Percentiles rank a stretch among this genome's conserved stretches.
These are phyloP conservation scores for Pangasius djambal DNA, from an alignment of 2,797 vertebrate genomes.

Conservation along the genomic window DNA sequence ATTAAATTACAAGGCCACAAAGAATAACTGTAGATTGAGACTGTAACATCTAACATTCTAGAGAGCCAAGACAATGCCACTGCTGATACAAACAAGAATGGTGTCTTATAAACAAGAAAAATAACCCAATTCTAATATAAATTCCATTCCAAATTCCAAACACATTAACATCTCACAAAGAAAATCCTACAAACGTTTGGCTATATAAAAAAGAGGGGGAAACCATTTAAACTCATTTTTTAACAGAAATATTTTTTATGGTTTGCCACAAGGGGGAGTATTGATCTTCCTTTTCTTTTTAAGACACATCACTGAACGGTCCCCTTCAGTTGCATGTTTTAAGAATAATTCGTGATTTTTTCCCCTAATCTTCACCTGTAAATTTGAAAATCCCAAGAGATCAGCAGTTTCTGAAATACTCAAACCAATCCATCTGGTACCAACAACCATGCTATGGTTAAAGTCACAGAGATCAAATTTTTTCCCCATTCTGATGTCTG, in stretches of 20 bases:
- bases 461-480: too few relatives aligned
- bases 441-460: too few relatives aligned
- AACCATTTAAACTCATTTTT: neutral
- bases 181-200: neutral
- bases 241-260: neutral
- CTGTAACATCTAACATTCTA: constrained; percentile 39
- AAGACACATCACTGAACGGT: neutral
- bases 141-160: neutral
- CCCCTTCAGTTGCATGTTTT: constrained; percentile 53
- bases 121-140: neutral
- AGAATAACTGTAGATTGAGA: constrained; percentile 20
- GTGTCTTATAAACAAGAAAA: neutral
- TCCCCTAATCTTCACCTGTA: too few relatives aligned
- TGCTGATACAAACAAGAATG: neutral
- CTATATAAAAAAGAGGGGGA: neutral
- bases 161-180: neutral
- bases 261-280: constrained; percentile 71
- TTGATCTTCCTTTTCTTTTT: constrained; percentile 39
- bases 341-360: neutral
- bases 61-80: constrained; percentile 27
- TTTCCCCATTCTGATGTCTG: too few relatives aligned
- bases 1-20: constrained; percentile 34
- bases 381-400: too few relatives aligned
- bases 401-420: too few relatives aligned
- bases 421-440: too few relatives aligned